A percentile compares a stretch with the other conserved stretches of the same genome.
Conservation (phyloP, 2,113 vertebrate species). For the Centropristis striata region DNA sequence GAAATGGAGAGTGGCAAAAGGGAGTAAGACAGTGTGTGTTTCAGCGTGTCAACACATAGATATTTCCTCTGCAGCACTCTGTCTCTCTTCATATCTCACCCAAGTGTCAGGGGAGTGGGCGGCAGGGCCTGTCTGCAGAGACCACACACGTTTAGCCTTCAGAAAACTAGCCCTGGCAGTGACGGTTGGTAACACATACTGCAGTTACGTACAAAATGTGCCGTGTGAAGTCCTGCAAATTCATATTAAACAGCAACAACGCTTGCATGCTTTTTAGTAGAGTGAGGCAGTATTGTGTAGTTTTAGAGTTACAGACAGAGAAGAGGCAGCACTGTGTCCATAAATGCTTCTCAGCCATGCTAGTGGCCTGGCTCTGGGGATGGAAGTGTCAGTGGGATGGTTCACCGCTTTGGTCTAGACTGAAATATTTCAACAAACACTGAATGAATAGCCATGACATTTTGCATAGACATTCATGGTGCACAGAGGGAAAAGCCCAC, state of each 20-base stretch:
- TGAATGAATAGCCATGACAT: background rate
- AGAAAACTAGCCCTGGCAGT: slow-evolving; percentile 47
- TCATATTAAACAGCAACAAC: background rate
- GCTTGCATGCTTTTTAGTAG: background rate
- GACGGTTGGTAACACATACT: slow-evolving; percentile 15
- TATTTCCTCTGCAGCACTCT: slow-evolving; percentile 65
- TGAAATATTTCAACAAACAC: background rate
- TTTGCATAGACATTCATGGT: background rate
- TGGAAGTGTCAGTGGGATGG: background rate
- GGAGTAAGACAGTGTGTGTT: slow-evolving; percentile 54
- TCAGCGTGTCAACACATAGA: slow-evolving; percentile 66
- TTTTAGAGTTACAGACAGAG: background rate
- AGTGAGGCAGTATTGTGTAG: background rate
- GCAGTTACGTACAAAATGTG: background rate
- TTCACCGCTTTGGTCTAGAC: background rate
- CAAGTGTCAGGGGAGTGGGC: slow-evolving; percentile 70
- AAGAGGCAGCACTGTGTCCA: background rate
- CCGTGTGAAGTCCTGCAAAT: slow-evolving; percentile 1
- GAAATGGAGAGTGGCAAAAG: slow-evolving; percentile 13
- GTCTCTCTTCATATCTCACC: slow-evolving; percentile 78
- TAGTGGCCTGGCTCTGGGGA: background rate
- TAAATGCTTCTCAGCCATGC: background rate
- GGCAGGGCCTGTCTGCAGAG: slow-evolving; percentile 59
- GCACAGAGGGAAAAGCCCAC: background rate
- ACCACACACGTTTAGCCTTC: slow-evolving; percentile 65